A percentile compares a stretch with the other conserved stretches of the same genome.
These are phyloP conservation scores for Herminia tarsipennalis DNA, from an alignment of 2,888 invertebrate species.

Conservation along the genomic window DNA sequence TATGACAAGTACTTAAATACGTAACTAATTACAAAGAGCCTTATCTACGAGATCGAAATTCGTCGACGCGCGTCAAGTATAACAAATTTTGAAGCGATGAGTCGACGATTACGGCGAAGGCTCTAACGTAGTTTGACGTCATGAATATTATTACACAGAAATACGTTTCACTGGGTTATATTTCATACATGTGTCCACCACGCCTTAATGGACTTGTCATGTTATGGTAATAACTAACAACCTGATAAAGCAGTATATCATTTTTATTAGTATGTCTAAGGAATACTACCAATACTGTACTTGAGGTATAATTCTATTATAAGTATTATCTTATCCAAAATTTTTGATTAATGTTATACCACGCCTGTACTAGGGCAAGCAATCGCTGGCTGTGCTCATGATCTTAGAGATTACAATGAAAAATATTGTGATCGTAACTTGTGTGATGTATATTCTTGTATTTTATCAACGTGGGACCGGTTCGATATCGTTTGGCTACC, in stretches of 20 bases:
- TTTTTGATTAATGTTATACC: constrained; percentile 68
- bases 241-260: constrained; percentile 67
- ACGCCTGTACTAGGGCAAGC: constrained; percentile 32
- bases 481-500: constrained; percentile 40
- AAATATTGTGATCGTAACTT: constrained; percentile 51
- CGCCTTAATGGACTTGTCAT: constrained; percentile 82
- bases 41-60: constrained; percentile 65
- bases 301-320: constrained; percentile 56
- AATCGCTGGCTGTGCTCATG: constrained; percentile 43
- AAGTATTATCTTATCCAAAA: constrained; percentile 58
- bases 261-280: constrained; percentile 64
- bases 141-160: constrained; percentile 55
- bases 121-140: constrained; percentile 50
- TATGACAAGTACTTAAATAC: constrained; percentile 30
- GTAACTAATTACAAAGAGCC: constrained; percentile 43
- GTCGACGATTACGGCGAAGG: constrained; percentile 49
- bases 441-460: constrained; percentile 38
- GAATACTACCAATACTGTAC: constrained; percentile 25
- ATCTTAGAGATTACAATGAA: constrained; percentile 64
- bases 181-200: constrained; percentile 63
- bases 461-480: constrained; percentile 42
- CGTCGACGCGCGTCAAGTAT: constrained; percentile 58
- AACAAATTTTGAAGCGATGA: constrained; percentile 71
- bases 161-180: constrained; percentile 52
- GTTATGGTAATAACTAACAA: constrained; percentile 80